These are phyloP conservation scores for Vanacampus margaritifer DNA, from an alignment of 2,113 vertebrate genomes.

Conservation along the genomic window DNA sequence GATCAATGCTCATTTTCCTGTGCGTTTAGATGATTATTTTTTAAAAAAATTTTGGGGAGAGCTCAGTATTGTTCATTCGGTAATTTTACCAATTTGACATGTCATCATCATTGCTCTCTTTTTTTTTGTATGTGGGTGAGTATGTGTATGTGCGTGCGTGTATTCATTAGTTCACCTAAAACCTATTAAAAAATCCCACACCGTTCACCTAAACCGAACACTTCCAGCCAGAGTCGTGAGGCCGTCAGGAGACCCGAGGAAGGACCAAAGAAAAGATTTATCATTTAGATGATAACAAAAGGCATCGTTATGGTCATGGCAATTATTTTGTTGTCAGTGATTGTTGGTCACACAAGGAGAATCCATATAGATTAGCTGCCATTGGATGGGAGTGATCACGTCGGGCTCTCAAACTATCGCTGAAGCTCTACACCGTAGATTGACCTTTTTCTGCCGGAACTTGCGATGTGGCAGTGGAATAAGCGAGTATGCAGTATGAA, in stretches of 20 bases:
- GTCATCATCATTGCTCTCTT: no score
- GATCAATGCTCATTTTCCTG: neutral
- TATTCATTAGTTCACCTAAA: no score
- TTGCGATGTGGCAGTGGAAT: constrained; percentile 37
- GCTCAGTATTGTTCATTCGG: no score
- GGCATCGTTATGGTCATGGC: constrained; percentile 30
- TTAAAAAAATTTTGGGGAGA: no score
- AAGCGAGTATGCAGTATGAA: constrained; percentile 53
- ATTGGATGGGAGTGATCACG: constrained; percentile 29
- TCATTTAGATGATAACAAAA: constrained; percentile 23
- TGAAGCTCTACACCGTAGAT: constrained; percentile 25
- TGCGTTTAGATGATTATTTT: constrained; percentile 10
- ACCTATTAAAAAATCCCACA: no score
- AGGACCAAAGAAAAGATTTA: no score
- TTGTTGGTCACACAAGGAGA: constrained; percentile 47
- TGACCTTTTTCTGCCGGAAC: constrained; percentile 38
- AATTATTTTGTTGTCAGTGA: constrained; percentile 49
- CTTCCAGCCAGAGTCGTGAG: no score
- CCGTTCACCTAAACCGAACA: no score
- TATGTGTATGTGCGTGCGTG: no score
- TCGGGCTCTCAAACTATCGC: constrained; percentile 25
- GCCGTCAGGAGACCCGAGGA: no score
- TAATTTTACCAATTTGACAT: no score
- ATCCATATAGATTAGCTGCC: constrained; percentile 58
- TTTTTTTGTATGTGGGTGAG: no score